These are phyloP conservation scores for Girardinus metallicus DNA, from an alignment of 2,797 vertebrate genomes.

Conservation along the genomic window DNA sequence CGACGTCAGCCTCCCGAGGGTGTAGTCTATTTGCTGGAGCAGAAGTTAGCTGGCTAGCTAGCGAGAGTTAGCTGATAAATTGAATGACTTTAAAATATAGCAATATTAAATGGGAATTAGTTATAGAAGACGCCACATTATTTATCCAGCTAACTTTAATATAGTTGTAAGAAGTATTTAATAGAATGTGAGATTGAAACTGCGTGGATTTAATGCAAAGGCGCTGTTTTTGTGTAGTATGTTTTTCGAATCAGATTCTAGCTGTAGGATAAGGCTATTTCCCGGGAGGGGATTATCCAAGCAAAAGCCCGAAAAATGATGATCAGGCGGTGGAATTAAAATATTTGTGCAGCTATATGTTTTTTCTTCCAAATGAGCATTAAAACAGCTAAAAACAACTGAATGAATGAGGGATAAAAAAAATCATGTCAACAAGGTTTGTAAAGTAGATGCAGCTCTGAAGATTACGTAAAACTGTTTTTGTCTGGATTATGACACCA, in stretches of 20 bases:
- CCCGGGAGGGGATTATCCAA: constrained; percentile 27
- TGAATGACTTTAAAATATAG: not conserved
- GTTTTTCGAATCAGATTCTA: constrained; percentile 8
- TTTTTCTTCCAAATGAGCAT: not conserved
- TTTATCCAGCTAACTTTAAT: not conserved
- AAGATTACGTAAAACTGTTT: constrained; percentile 34
- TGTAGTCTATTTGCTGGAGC: constrained; percentile 72
- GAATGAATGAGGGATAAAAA: not conserved
- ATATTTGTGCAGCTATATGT: too few species aligned
- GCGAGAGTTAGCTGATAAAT: constrained; percentile 17
- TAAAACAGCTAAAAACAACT: not conserved
- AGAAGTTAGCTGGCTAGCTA: constrained; percentile 51
- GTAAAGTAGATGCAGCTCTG: constrained; percentile 1
- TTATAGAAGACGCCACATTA: not conserved
- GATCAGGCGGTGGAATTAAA: not conserved
- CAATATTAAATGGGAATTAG: not conserved
- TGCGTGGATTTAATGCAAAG: not conserved
- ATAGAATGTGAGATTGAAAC: not conserved
- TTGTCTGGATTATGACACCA: constrained; percentile 26
- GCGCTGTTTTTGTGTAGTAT: constrained; percentile 15
- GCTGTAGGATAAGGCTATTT: constrained; percentile 50
- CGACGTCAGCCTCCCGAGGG: constrained; percentile 69
- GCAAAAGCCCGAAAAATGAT: constrained; percentile 2
- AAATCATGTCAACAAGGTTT: not conserved
- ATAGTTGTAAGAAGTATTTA: not conserved